Evolutionary conservation across 2,888 invertebrate genomes (phyloP).

Genomic region (Chelonus formosanus): DNA sequence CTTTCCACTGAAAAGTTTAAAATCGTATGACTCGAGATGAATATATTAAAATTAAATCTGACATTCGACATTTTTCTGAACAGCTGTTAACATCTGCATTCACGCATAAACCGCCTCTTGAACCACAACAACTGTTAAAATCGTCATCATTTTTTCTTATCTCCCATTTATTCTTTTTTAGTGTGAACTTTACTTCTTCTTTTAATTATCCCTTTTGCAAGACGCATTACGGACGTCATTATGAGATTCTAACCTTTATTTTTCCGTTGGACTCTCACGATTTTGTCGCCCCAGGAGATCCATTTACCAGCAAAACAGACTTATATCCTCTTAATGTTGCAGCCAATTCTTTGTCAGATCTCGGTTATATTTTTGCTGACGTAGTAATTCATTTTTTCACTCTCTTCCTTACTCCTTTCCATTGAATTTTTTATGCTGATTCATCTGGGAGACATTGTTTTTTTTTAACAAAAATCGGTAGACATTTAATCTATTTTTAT

Average conservation of each 20-base stretch:
- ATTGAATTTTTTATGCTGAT: too few species aligned
- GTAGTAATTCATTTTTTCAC: constrained; percentile 27
- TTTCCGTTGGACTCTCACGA: constrained; percentile 47
- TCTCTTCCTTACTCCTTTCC: constrained; percentile 11
- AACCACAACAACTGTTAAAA: constrained; percentile 10
- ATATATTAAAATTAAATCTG: constrained; percentile 26
- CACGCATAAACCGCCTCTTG: not conserved
- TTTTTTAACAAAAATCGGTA: too few species aligned
- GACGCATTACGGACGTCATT: constrained; percentile 41
- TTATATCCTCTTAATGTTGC: constrained; percentile 20
- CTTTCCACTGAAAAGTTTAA: too few species aligned
- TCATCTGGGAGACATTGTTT: not conserved
- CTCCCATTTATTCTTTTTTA: constrained; percentile 30
- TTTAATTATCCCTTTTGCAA: constrained; percentile 25
- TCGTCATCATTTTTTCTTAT: constrained; percentile 27
- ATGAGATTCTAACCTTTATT: constrained; percentile 42
- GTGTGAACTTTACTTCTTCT: constrained; percentile 20
- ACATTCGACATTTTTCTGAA: constrained; percentile 10
- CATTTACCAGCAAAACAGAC: constrained; percentile 26
- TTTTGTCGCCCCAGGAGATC: constrained; percentile 39
- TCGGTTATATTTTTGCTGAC: constrained; percentile 32
- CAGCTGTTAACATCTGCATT: constrained; percentile 13
- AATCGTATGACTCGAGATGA: too few species aligned
- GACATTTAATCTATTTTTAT: too few species aligned
- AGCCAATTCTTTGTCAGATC: constrained; percentile 7